Conservation (phyloP, 2,797 vertebrate species). For the Ibycter americanus region DNA sequence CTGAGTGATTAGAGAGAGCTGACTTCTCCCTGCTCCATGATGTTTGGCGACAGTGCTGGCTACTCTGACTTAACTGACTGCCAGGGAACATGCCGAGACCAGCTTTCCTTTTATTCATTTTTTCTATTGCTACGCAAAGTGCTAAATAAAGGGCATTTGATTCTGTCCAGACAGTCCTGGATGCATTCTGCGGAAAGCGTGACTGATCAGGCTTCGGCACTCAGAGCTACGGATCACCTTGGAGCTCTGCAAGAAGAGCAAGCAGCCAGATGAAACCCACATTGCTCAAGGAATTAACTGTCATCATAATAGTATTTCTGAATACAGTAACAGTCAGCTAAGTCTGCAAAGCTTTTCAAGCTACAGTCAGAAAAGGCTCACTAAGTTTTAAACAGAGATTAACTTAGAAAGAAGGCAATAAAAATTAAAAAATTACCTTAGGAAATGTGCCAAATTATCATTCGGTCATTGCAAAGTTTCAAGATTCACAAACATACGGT, state of each 20-base stretch:
- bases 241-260: background rate
- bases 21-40: background rate
- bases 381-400: background rate
- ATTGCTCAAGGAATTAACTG: background rate
- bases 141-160: background rate
- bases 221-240: background rate
- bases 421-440: background rate
- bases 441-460: background rate
- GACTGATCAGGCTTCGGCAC: background rate
- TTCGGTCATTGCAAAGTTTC: background rate
- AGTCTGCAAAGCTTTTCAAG: background rate
- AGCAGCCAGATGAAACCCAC: background rate
- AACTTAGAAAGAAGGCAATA: background rate
- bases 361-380: background rate
- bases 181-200: background rate
- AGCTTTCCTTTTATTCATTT: background rate
- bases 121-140: background rate
- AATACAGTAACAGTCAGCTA: background rate
- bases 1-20: background rate
- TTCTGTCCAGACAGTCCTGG: background rate
- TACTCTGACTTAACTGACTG: background rate
- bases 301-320: background rate
- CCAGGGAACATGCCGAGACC: background rate
- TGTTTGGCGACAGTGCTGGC: background rate
- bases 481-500: rapidly evolving